Evolutionary conservation across 2,113 vertebrate genomes (phyloP).

Genomic region (Gnathonemus longibarbis): DNA sequence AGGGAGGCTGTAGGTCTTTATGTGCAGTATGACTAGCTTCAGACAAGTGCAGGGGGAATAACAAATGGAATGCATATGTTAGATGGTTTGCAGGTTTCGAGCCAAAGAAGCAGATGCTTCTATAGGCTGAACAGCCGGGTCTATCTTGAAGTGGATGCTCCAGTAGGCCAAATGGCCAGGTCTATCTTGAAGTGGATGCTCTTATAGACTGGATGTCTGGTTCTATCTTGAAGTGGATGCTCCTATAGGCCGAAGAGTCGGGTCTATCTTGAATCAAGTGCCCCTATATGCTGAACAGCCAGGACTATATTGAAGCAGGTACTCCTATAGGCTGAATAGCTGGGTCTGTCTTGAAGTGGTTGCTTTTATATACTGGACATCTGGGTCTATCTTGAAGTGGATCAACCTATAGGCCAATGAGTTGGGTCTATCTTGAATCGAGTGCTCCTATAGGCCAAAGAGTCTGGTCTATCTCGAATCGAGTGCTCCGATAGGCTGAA

Average conservation of each 20-base stretch:
- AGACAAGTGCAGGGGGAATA: not conserved
- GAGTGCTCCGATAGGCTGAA: not conserved
- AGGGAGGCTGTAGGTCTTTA: not conserved
- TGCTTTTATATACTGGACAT: not conserved
- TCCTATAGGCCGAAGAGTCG: not conserved
- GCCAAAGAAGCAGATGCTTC: not conserved
- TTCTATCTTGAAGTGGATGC: not conserved
- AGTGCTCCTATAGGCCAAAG: not conserved
- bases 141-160: not conserved
- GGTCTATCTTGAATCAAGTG: not conserved
- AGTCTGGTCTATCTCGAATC: not conserved
- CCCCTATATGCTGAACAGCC: not conserved
- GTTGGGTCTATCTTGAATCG: not conserved
- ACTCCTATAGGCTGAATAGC: not conserved
- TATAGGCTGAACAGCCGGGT: not conserved
- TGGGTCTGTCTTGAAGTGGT: not conserved
- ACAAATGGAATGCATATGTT: not conserved
- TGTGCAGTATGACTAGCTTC: not conserved
- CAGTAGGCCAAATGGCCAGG: not conserved
- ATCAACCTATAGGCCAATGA: too few relatives aligned
- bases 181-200: not conserved
- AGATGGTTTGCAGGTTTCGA: not conserved
- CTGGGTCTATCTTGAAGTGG: not conserved
- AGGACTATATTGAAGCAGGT: not conserved
- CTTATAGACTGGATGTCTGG: not conserved